Evolutionary conservation across 2,113 vertebrate genomes (phyloP), one percentile per base, ranked within the genome.

Genomic region (Hydropotes inermis): DNA sequence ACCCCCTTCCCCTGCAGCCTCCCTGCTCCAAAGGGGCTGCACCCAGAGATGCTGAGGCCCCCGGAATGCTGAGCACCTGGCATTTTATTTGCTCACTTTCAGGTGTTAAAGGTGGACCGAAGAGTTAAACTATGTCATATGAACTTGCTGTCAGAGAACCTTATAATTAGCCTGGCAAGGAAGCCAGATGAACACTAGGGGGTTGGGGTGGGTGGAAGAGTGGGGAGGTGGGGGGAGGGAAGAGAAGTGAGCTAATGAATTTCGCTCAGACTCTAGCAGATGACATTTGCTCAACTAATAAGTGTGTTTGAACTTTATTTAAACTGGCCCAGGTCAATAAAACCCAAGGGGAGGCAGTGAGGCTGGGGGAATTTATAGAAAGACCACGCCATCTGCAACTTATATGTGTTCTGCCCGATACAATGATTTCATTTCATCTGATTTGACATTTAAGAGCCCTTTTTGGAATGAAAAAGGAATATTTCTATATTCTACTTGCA

Each of bases 381-480:
- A 28, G 67, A 89, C 92, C 14, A 54, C 0, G 0, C 76, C 60
- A 85, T 83, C 96, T 91, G 52, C 45, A 96, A 83, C 76, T 25
- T 88, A 61, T 55, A 52, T 15, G 25, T 21, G 61, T 54, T 94
- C 57, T 50, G 81, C 84, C 70, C 8, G 6, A 87, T 92, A 93
- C 30, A 64, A 96, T 64, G 91, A 97, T 64, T 94, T 15, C 33
- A 97, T 64, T 94, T 13, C 33, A 88, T 97, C 91, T 97, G 28
- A 93, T 83, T 70, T 96, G 95, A 98, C 98, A 97, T 93, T 84
- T 36, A 47, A 6, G 67, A 97, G 13, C 78, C 61, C 92, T 97
- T 97, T 94, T 93, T 61, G 58, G 30, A 95, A 94, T 58, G 86
- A 83, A 81, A 84, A 88, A 76, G 70, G 93, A 91, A 36, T 36